Base-by-base conservation (phyloP, 92 coral and sea anemone species). In the Umimayanthus chanpuru region DNA sequence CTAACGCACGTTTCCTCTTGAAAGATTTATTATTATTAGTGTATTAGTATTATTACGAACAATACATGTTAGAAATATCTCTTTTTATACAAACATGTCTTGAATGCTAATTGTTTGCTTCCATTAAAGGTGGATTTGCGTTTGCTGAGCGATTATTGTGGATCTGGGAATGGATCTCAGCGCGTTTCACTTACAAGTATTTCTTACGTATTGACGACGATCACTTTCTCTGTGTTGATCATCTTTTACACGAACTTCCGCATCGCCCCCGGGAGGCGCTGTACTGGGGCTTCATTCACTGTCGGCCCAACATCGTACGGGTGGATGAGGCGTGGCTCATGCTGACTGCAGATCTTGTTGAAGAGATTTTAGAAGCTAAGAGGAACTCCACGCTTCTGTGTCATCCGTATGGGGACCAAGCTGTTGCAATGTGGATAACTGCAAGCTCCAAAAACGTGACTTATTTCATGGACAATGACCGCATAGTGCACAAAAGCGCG, bases 261-360 rank as follows among this genome's bases (percentile, higher is more conserved):
- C 83, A 68, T 64, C 91, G 98, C 10, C 98, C 99, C 2, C 91
- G 87, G 55, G 68, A 76, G 30, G 95, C 94, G 1, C 88, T 97
- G 16, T 97, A 97, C 86, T 97, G 99, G 99, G 99, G 99, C 1
- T 97, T 97, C 39, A 89, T 97, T 3, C 99, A 97, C 81, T 97
- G 99, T 67, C 85, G 86, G 25, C 96, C 97, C 21, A 88, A 87
- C 32, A 81, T 94, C 4, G 98, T 97, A 9, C 98, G 99, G 5
- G 96, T 97, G 18, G 99, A 97, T 74, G 99, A 97, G 90, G 99
- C 98, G 20, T 97, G 99, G 99, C 94, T 97, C 2, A 66, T 97
- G 75, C 39, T 97, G 23, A 94, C 97, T 61, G 77, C 73, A 64
- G 98, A 95, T 53, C 85, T 97, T 74, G 89, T 95, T 41, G 75